Conservation (phyloP, 92 coral and sea anemone genomes). For the Porites evermanni region DNA sequence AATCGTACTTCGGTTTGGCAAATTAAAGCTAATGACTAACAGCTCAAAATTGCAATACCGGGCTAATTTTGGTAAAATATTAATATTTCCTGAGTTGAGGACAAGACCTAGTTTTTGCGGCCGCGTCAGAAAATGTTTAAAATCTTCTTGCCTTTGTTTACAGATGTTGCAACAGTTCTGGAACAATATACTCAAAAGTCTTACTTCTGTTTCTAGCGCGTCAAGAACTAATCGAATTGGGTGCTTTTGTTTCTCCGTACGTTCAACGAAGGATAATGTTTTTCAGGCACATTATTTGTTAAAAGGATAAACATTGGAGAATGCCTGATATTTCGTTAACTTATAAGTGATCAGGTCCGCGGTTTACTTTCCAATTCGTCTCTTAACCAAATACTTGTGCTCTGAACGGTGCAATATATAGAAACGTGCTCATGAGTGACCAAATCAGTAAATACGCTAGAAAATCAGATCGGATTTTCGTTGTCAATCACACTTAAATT, state of each 20-base stretch:
- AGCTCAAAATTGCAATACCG: slow-evolving; percentile 70
- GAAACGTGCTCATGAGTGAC: slow-evolving; percentile 6
- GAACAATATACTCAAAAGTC: slow-evolving; percentile 8
- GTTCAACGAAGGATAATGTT: slow-evolving; percentile 11
- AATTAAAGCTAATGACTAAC: slow-evolving; percentile 72
- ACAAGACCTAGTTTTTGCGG: slow-evolving; percentile 27
- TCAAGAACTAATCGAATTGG: slow-evolving; percentile 11
- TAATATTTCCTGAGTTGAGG: background rate
- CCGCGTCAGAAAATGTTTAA: slow-evolving; percentile 15
- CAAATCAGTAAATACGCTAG: slow-evolving; percentile 31
- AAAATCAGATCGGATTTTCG: slow-evolving; percentile 17
- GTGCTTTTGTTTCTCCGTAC: slow-evolving; percentile 2
- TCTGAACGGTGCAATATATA: slow-evolving; percentile 8
- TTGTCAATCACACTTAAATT: slow-evolving; percentile 33
- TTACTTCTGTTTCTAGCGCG: slow-evolving; percentile 8
- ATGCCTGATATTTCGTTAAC: slow-evolving; percentile 19
- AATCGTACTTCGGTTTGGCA: slow-evolving; percentile 72
- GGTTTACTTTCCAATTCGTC: slow-evolving; percentile 38
- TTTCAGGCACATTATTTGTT: slow-evolving; percentile 21
- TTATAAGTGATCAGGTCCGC: slow-evolving; percentile 21
- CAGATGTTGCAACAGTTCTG: slow-evolving; percentile 26
- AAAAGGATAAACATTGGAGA: slow-evolving; percentile 35
- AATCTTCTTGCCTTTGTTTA: background rate
- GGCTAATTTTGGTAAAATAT: slow-evolving; percentile 73
- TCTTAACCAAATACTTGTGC: slow-evolving; percentile 30